These are phyloP conservation scores for Oenanthe melanoleuca DNA, from an alignment of 2,113 vertebrate species.

Conservation along the genomic window DNA sequence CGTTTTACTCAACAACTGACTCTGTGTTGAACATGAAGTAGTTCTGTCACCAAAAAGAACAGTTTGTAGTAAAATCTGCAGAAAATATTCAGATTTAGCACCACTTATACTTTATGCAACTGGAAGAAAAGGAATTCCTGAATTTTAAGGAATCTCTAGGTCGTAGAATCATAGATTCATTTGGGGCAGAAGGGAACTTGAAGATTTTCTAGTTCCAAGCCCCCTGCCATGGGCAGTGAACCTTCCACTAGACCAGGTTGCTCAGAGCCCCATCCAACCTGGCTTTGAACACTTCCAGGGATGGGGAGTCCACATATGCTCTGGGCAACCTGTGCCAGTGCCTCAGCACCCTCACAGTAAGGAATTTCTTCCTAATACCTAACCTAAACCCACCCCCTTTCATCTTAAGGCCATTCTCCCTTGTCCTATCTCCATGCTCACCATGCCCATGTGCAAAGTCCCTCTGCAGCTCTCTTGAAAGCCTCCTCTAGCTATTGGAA, in stretches of 20 bases:
- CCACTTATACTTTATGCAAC: not conserved
- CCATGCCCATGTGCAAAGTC: not conserved
- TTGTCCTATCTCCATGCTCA: not conserved
- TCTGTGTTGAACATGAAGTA: not conserved
- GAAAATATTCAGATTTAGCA: not conserved
- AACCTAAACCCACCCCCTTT: not conserved
- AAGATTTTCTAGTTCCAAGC: not conserved
- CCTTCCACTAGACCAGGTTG: not conserved
- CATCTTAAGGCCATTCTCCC: not conserved
- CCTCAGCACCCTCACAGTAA: not conserved
- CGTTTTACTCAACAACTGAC: not conserved
- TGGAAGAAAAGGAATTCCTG: not conserved
- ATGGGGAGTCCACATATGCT: not conserved
- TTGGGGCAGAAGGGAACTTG: not conserved
- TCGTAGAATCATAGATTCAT: not conserved
- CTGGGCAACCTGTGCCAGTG: not conserved
- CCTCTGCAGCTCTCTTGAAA: not conserved
- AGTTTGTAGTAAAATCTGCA: not conserved
- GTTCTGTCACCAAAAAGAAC: not conserved
- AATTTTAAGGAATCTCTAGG: not conserved
- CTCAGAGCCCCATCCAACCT: not conserved
- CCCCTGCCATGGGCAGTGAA: not conserved
- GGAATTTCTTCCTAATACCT: not conserved
- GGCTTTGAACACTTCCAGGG: not conserved
- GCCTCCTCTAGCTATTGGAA: not conserved